Evolutionary conservation across 2,888 invertebrate species (phyloP).

Genomic region (Acanthoscelides obtectus): DNA sequence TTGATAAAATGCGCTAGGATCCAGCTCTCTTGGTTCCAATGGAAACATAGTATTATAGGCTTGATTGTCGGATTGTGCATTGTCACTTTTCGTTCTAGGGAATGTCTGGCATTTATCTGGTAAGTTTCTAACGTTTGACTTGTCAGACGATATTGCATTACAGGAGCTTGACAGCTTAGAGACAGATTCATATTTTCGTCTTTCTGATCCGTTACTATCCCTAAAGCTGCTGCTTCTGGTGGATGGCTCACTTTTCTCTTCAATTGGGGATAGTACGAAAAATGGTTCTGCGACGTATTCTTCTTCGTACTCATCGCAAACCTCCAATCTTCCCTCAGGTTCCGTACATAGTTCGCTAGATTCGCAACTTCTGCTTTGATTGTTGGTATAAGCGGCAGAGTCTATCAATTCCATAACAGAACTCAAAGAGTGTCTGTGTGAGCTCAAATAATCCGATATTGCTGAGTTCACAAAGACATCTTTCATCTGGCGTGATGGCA

Average conservation of each 20-base stretch:
- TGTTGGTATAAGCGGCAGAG: conserved; percentile 9
- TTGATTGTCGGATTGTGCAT: conserved; percentile 24
- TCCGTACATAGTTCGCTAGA: conserved; percentile 9
- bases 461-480: conserved; percentile 42
- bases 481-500: conserved; percentile 33
- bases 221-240: conserved; percentile 47
- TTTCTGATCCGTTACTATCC: conserved; percentile 38
- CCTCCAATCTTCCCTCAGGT: conserved; percentile 10
- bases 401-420: conserved; percentile 46
- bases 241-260: conserved; percentile 56
- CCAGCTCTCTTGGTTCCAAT: conserved; percentile 56
- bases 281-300: conserved; percentile 29
- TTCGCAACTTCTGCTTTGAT: background rate
- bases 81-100: conserved; percentile 47
- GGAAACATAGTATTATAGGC: conserved; percentile 47
- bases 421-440: conserved; percentile 46
- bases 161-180: conserved; percentile 42
- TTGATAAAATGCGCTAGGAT: conserved; percentile 54
- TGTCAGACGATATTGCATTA: conserved; percentile 39
- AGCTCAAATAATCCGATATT: conserved; percentile 46
- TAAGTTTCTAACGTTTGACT: conserved; percentile 26
- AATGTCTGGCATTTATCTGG: conserved; percentile 52
- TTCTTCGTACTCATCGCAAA: conserved; percentile 22
- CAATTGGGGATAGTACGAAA: conserved; percentile 52
- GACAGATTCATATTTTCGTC: conserved; percentile 25